phyloP scores from a whole-genome alignment of 1,140 invertebrate genomes.

The Drosophila novamexicana region DNA sequence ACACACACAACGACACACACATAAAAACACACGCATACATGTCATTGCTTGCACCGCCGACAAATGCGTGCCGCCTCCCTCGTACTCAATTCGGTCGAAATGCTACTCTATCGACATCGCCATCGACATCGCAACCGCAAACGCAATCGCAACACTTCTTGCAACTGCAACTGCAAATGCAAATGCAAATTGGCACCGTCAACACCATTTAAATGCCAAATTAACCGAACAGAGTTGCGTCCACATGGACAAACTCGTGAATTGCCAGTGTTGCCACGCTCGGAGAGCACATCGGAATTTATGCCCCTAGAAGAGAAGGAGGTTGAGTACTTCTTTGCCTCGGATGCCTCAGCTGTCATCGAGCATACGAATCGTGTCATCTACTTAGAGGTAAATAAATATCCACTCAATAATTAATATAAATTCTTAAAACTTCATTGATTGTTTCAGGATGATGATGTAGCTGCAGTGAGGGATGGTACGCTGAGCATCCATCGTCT shows the following conservation, averaged over 20 bases:
- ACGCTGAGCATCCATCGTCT: conserved; percentile 97
- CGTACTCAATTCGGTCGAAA: conserved; percentile 20
- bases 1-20: conserved; percentile 27
- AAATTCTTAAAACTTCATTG: too few species aligned
- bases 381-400: conserved; percentile 90
- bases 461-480: conserved; percentile 95
- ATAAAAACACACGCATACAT: conserved; percentile 17
- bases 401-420: too few species aligned
- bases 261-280: conserved; percentile 87
- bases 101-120: conserved; percentile 28
- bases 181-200: conserved; percentile 37
- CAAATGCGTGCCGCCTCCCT: conserved; percentile 21
- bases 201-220: conserved; percentile 52
- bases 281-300: conserved; percentile 95
- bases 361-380: conserved; percentile 99
- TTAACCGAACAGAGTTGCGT: conserved; percentile 91
- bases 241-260: conserved; percentile 87
- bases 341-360: conserved; percentile 99
- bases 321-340: conserved; percentile 99
- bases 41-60: conserved; percentile 22
- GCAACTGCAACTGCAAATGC: conserved; percentile 27
- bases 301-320: conserved; percentile 95
- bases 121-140: conserved; percentile 26
- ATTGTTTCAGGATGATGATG: conserved; percentile 90
- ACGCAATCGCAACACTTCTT: conserved; percentile 19